Evolutionary conservation across 2,113 vertebrate genomes (phyloP), one percentile per base, ranked within the genome.

Genomic region (Melanostigma gelatinosum): DNA sequence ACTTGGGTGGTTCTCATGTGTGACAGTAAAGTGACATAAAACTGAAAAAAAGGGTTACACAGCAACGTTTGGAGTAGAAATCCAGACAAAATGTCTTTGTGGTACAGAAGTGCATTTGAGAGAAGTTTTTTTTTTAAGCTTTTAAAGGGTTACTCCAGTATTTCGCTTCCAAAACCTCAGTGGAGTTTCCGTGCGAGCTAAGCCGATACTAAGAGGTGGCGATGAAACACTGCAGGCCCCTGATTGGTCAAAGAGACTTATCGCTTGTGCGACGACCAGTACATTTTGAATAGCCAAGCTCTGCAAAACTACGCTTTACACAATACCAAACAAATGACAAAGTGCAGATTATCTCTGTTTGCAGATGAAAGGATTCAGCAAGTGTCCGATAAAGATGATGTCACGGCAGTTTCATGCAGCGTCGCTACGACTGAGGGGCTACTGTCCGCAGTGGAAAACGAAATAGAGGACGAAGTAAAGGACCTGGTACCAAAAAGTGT

Each of bases 1-100:
- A 75, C 85, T 69, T 93, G 90, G 86, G 87, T 90, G 88, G 87
- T 83, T 90, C 34, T 77, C 61, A 24, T 70, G 13, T 63, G 70
- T 87, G 83, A 82, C 78, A 81, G 76, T 85, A 66, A 78, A 87
- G 75, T 80, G 36, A 87, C 55, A 74, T 58, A 24, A 78, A 55
- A 62, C 8, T 74, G 11, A 18, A 69, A 62, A 62, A 55, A 57
- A 40, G 3, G 1, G n/a, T 40, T 20, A n/a, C 8, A 44, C 10
- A 48, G 58, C 24, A 66, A 32, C 7, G 40, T 66, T 74, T 36
- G 34, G 16, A 77, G 36, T 4, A 46, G 60, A 76, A n/a, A 54
- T 54, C 67, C 34, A 57, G 22, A 29, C 3, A 48, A 61, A 78
- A 10, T 4, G 22, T 64, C 40, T 64, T 38, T 50, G 40, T 48